These are phyloP conservation scores for Julus scandinavius DNA, from an alignment of 2,888 invertebrate species.

Conservation along the genomic window DNA sequence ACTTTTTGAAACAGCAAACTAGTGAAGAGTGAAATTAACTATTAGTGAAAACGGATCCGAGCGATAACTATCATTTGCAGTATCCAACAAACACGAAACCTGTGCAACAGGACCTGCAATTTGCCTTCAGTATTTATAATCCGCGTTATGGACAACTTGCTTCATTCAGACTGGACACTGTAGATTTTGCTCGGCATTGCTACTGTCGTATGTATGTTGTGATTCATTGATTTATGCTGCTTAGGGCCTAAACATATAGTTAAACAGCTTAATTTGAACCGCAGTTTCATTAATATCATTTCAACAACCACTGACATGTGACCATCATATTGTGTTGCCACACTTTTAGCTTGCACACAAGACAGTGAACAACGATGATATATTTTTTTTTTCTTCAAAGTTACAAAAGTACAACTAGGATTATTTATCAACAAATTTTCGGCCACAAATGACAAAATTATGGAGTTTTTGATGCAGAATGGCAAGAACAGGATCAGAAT, in stretches of 20 bases:
- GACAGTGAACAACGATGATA: not conserved
- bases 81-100: not conserved
- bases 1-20: slow-evolving; percentile 31
- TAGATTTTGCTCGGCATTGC: not conserved
- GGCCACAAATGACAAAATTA: not conserved
- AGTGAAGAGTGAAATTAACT: slow-evolving; percentile 43
- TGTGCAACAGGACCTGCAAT: slow-evolving; percentile 31
- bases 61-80: not conserved
- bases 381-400: not conserved
- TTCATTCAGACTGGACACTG: not conserved
- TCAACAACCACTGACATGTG: not conserved
- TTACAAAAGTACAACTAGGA: not conserved
- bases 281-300: not conserved
- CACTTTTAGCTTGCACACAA: no score
- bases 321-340: not conserved
- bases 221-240: not conserved
- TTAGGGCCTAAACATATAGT: not conserved
- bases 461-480: not conserved
- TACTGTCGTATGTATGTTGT: not conserved
- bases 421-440: not conserved
- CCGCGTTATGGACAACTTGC: not conserved
- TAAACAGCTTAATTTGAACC: not conserved
- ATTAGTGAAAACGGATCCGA: slow-evolving; percentile 34
- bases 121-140: not conserved
- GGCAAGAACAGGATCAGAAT: not conserved